Conservation (phyloP, 2,888 invertebrate genomes). For the Diabrotica balteata region DNA sequence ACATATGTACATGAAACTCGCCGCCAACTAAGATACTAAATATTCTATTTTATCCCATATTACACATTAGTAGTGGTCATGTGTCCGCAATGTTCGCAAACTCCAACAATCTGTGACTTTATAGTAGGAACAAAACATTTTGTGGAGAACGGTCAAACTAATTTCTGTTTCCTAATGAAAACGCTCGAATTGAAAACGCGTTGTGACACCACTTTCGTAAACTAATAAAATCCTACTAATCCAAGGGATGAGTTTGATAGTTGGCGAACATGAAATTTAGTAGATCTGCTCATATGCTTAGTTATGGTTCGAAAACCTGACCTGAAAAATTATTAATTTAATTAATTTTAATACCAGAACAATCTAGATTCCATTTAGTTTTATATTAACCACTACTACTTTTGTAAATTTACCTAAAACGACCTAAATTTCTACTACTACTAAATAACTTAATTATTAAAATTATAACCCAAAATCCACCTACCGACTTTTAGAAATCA, state of each 20-base stretch:
- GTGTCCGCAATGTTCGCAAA: conserved; percentile 28
- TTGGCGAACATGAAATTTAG: background rate
- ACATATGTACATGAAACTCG: conserved; percentile 13
- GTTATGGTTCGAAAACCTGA: no score
- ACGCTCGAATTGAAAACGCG: conserved; percentile 20
- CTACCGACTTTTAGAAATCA: no score
- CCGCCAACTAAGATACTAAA: conserved; percentile 15
- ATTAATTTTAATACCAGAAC: no score
- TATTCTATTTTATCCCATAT: conserved; percentile 19
- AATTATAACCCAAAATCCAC: no score
- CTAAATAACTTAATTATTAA: no score
- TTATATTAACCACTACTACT: no score
- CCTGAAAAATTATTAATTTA: no score
- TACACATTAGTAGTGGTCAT: conserved; percentile 27
- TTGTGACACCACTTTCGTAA: conserved; percentile 13
- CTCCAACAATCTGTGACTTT: conserved; percentile 31
- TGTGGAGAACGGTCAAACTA: conserved; percentile 26
- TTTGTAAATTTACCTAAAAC: no score
- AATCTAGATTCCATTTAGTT: no score
- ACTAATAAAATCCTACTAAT: conserved; percentile 15
- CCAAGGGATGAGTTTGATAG: background rate
- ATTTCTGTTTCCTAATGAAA: conserved; percentile 30
- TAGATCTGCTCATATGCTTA: no score
- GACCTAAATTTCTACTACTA: no score
- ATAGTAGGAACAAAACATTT: conserved; percentile 24